Evolutionary conservation across 1,140 invertebrate genomes (phyloP).

Genomic region (Danaus plexippus): DNA sequence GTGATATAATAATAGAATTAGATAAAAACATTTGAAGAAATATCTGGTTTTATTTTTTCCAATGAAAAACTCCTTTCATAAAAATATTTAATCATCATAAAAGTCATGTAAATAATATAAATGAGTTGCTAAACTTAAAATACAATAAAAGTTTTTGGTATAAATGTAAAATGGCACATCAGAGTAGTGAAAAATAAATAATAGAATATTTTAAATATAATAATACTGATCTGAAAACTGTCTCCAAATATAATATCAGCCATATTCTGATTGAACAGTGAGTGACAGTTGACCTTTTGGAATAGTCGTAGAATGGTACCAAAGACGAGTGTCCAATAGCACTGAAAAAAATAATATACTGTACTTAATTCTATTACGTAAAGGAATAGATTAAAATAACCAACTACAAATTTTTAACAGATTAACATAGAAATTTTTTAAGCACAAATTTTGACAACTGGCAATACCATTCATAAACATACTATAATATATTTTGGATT

Average conservation of each 20-base stretch:
- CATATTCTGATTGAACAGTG: constrained; percentile 94
- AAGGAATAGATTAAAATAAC: neutral
- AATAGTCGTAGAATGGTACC: constrained; percentile 92
- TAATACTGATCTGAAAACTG: constrained; percentile 38
- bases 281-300: constrained; percentile 89
- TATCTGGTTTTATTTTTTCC: constrained; percentile 27
- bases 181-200: constrained; percentile 23
- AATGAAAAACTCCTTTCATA: constrained; percentile 26
- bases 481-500: constrained; percentile 5
- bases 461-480: constrained; percentile 4
- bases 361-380: constrained; percentile 12
- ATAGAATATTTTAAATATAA: constrained; percentile 22
- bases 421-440: neutral
- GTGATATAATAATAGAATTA: constrained; percentile 56
- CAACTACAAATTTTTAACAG: neutral
- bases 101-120: constrained; percentile 30
- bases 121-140: constrained; percentile 20
- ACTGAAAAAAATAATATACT: constrained; percentile 72
- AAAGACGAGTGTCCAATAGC: constrained; percentile 90
- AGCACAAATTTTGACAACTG: constrained; percentile 1
- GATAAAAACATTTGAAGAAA: constrained; percentile 60
- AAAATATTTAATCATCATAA: constrained; percentile 16
- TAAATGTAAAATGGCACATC: constrained; percentile 33
- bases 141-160: constrained; percentile 26
- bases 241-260: constrained; percentile 64